Conservation (phyloP, 2,888 invertebrate genomes). For the Zhengitettix transpicula region DNA sequence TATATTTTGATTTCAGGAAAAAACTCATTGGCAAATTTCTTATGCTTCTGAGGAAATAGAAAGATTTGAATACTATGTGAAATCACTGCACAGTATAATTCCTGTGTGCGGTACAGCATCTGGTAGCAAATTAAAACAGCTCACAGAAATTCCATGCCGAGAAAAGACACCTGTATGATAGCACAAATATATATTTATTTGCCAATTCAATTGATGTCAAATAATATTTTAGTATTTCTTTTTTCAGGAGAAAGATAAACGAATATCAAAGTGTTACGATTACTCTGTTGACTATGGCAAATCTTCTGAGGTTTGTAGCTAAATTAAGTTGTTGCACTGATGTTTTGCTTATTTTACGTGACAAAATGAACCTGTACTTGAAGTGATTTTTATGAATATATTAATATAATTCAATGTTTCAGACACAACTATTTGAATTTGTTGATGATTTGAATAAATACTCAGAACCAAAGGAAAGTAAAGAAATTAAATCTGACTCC, state of each 20-base stretch:
- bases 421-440: not conserved
- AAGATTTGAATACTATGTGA: conserved; percentile 17
- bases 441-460: not conserved
- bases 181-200: not conserved
- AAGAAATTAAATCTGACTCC: too few species aligned
- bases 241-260: too few species aligned
- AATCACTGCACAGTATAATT: conserved; percentile 15
- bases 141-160: conserved; percentile 13
- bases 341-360: too few species aligned
- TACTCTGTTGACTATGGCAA: too few species aligned
- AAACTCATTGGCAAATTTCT: too few species aligned
- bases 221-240: too few species aligned
- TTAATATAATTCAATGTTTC: not conserved
- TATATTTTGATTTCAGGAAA: too few species aligned
- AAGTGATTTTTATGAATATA: not conserved
- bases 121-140: conserved; percentile 12
- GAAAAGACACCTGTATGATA: conserved; percentile 11
- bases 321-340: too few species aligned
- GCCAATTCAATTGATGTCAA: not conserved
- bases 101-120: conserved; percentile 9
- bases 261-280: too few species aligned
- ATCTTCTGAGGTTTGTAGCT: too few species aligned
- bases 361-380: too few species aligned
- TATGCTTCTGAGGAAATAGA: conserved; percentile 10
- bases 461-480: not conserved